Evolutionary conservation across 2,797 vertebrate genomes (phyloP), one percentile per base, ranked within the genome.

Genomic region (Xyrichtys novacula): DNA sequence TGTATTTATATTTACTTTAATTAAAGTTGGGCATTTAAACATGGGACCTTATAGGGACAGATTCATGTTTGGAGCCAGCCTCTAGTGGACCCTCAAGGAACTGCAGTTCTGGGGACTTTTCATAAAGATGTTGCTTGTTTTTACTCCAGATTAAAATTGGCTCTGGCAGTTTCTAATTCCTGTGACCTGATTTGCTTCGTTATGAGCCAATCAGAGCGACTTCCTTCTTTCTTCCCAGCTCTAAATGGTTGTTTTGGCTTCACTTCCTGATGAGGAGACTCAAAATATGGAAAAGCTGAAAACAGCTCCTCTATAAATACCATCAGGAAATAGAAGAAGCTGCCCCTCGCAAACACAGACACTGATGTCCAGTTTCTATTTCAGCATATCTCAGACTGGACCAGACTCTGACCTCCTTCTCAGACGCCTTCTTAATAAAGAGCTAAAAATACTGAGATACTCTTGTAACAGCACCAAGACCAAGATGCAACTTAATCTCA

Each of bases 281-380:
- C 12, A 25, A 43, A 46, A 15, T 46, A 46, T 25, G 16, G 44
- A 46, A 16, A 25, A 46, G 44, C 19, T 10, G 14, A 25, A 25
- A 46, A 25, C 44, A 46, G 44, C 44, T 25, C 44, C 1, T 25
- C 23, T 25, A 46, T 25, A 25, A 46, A 46, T 46, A 46, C 14
- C 22, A 46, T 5, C 44, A 46, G 44, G 44, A 46, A 46, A 46
- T 12, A 46, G 12, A 46, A 46, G 44, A 25, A 25, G 44, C 44
- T 23, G 12, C 44, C 12, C 20, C 22, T 16, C 14, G 8, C 14
- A 46, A 25, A 46, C 11, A 25, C 44, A 46, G 44, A 25, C 44
- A 25, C 43, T 23, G 14, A 16, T 6, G 43, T 46, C 23, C 11
- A 23, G 43, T 46, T 26, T 46, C 22, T 46, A 46, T 46, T 46